These are phyloP conservation scores for Goniozus legneri DNA, from an alignment of 1,140 invertebrate genomes.

Conservation along the genomic window DNA sequence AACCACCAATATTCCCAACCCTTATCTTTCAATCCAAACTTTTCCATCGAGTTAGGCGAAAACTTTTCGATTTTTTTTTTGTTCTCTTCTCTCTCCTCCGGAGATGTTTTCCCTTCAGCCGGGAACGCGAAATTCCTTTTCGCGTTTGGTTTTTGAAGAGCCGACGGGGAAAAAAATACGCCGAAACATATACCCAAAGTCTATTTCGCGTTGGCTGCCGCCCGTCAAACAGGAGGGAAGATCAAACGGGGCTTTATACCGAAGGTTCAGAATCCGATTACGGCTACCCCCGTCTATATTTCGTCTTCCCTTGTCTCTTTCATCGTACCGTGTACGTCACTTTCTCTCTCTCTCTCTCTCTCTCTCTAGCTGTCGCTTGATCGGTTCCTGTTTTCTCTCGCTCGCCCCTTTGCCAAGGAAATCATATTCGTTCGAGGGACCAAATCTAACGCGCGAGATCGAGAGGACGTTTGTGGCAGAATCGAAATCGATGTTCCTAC, in stretches of 20 bases:
- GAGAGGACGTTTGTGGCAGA: not conserved
- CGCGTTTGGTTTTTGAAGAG: too few relatives aligned
- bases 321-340: too few relatives aligned
- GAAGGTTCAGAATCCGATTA: constrained; percentile 21
- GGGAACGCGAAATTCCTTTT: too few relatives aligned
- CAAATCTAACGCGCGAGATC: constrained; percentile 13
- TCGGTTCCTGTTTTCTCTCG: not conserved
- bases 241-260: constrained; percentile 21
- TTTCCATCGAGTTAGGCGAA: too few relatives aligned
- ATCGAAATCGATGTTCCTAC: not conserved
- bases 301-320: not conserved
- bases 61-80: too few relatives aligned
- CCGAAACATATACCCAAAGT: too few relatives aligned
- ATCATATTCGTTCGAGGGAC: constrained; percentile 6
- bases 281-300: constrained; percentile 9
- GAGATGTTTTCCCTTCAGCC: too few relatives aligned
- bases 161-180: too few relatives aligned
- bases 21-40: too few relatives aligned
- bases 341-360: not conserved
- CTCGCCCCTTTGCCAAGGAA: constrained; percentile 3
- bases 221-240: constrained; percentile 5
- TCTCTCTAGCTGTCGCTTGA: not conserved
- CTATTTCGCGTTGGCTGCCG: not conserved
- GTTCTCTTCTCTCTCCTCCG: too few relatives aligned
- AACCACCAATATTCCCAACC: too few relatives aligned